Evolutionary conservation across 1,140 invertebrate genomes (phyloP).

Genomic region (Aphaenogaster floridana): DNA sequence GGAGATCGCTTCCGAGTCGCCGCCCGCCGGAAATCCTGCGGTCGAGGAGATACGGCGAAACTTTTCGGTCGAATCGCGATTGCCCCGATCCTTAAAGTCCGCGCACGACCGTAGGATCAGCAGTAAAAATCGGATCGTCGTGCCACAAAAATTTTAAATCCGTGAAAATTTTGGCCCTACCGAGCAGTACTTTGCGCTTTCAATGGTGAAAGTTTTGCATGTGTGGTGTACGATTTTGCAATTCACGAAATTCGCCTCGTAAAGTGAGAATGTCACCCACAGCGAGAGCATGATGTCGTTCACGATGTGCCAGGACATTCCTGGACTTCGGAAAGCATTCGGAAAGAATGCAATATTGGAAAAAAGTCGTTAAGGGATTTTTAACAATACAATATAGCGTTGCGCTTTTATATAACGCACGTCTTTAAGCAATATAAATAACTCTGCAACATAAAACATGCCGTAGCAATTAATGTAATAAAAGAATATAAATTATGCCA

Average conservation of each 20-base stretch:
- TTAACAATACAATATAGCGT: neutral
- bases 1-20: neutral
- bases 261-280: neutral
- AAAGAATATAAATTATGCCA: neutral
- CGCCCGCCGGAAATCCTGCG: neutral
- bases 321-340: conserved; percentile 6
- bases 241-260: neutral
- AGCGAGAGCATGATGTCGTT: neutral
- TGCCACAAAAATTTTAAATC: neutral
- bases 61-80: neutral
- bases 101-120: neutral
- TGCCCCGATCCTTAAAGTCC: neutral
- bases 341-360: neutral
- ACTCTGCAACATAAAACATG: neutral
- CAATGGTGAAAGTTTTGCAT: neutral
- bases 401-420: neutral
- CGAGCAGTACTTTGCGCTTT: neutral
- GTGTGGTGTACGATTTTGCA: neutral
- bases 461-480: neutral
- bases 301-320: neutral
- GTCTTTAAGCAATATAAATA: neutral
- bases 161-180: neutral
- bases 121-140: neutral
- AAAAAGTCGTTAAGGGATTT: neutral
- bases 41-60: neutral